phyloP scores from a whole-genome alignment of 2,113 vertebrate genomes.

The Recurvirostra avosetta region DNA sequence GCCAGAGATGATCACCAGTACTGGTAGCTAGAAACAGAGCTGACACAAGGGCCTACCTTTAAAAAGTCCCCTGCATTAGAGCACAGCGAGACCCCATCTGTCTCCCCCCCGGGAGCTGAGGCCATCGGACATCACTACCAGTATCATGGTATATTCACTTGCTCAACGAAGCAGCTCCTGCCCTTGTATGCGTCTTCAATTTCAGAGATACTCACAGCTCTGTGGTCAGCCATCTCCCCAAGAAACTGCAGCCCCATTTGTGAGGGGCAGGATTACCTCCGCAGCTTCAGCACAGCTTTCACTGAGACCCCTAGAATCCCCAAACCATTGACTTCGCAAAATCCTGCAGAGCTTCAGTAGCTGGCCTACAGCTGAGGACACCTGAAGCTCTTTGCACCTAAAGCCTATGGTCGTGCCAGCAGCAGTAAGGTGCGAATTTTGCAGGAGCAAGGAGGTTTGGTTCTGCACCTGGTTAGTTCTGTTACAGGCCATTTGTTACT shows the following conservation, averaged over 20 bases:
- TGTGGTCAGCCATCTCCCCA: neutral
- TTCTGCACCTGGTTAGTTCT: neutral
- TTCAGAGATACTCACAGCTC: neutral
- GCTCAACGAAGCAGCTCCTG: neutral
- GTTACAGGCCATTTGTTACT: neutral
- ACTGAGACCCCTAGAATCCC: neutral
- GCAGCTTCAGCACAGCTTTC: neutral
- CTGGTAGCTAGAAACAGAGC: neutral
- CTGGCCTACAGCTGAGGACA: neutral
- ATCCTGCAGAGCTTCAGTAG: neutral
- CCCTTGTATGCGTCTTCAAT: neutral
- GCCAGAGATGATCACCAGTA: neutral
- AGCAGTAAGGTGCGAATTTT: neutral
- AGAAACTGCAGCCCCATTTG: neutral
- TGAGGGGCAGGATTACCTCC: neutral
- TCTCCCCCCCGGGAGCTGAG: neutral
- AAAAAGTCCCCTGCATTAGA: neutral
- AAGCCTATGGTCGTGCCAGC: neutral
- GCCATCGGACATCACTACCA: neutral
- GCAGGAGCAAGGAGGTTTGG: neutral
- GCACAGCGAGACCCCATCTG: neutral
- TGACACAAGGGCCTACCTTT: neutral
- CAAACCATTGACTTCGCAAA: neutral
- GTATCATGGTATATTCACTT: fast-evolving
- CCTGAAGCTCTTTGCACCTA: neutral